Evolutionary conservation across 92 coral and sea anemone genomes (phyloP), one percentile per base, ranked within the genome.

Genomic region (Paramuricea clavata): DNA sequence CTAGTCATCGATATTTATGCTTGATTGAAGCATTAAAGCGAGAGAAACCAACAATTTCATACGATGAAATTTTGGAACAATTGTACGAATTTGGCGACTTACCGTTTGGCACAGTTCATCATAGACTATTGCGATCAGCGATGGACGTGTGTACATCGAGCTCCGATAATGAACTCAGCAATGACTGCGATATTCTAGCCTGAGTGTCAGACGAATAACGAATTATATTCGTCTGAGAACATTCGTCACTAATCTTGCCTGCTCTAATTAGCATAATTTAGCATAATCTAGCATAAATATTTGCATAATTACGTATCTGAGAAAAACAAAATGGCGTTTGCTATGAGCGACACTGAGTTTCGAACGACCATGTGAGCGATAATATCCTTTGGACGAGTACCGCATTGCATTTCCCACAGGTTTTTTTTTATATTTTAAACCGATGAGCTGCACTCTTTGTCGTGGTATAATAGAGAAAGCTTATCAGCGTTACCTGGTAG

Each of bases 401-500:
- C 19, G 19, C 61, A 52, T 21, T 15, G 61, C 0, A 39, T 4
- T 39, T 39, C 4, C 52, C 52, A 4, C 3, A 1, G 10, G 17
- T 12, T 47, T n/a, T 57, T n/a, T n/a, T 57, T 57, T 57, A n/a
- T 57, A 57, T 57, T 57, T 57, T 6, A 57, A 57, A 57, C 65
- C 26, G 17, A 57, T 57, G 30, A 57, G 65, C 30, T 57, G 65
- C 65, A 57, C 65, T 57, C 31, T 57, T n/a, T 57, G 65, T 57
- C 65, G 11, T 57, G 65, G 65, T 25, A 16, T 57, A 25, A 10
- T 57, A 57, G 27, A 57, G 65, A 57, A 57, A 26, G 69, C 69
- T 10, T 61, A 27, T 26, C 30, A 61, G n/a, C 69, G 69, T 61
- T 61, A 21, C n/a, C 33, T 61, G 69, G 69, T 61, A 3, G 69